Evolutionary conservation across 2,113 vertebrate genomes (phyloP).

Genomic region (Cercopithecus mona): DNA sequence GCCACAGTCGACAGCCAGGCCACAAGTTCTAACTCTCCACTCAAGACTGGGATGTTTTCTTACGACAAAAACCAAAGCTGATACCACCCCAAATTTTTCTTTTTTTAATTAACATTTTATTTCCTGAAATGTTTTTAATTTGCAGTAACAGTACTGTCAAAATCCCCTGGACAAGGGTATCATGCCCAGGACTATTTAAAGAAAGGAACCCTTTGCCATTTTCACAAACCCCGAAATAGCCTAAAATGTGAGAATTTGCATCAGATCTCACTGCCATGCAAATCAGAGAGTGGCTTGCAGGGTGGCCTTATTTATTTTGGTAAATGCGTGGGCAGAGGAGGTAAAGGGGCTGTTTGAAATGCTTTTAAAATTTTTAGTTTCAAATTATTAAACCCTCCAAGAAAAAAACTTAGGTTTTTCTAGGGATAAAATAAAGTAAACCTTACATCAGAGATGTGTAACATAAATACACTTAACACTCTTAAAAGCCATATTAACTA

Average conservation of each 20-base stretch:
- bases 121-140: conserved; percentile 31
- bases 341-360: conserved; percentile 62
- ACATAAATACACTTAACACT: conserved; percentile 29
- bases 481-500: background rate
- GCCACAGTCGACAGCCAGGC: background rate
- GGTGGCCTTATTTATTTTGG: conserved; percentile 72
- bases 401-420: conserved; percentile 33
- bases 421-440: conserved; percentile 61
- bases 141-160: background rate
- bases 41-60: background rate
- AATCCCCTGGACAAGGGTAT: background rate
- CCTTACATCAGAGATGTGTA: conserved; percentile 35
- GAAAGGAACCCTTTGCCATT: conserved; percentile 56
- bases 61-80: background rate
- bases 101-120: background rate
- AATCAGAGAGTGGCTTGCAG: conserved; percentile 38
- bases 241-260: conserved; percentile 53
- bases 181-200: conserved; percentile 33
- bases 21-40: background rate
- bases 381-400: conserved; percentile 54
- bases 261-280: conserved; percentile 45
- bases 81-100: background rate
- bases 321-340: conserved; percentile 63
- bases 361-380: conserved; percentile 67
- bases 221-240: conserved; percentile 56